Conservation (phyloP, 2,888 invertebrate species). For the Machimus atricapillus region DNA sequence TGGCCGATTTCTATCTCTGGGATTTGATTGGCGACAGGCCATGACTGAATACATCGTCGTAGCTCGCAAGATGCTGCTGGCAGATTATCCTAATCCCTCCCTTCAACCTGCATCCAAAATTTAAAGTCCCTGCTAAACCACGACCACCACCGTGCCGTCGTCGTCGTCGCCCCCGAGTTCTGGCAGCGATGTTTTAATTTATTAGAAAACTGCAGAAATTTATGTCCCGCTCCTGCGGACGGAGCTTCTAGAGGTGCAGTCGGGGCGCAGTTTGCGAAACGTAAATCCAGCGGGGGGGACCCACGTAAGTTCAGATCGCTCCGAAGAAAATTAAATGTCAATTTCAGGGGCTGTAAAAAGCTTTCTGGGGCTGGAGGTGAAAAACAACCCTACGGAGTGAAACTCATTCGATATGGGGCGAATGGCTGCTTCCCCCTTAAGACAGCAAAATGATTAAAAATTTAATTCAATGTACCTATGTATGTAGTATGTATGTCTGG, state of each 20-base stretch:
- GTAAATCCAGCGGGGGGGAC: neutral
- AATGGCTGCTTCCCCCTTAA: neutral
- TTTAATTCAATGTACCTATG: conserved; percentile 10
- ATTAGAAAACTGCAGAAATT: neutral
- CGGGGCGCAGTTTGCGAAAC: neutral
- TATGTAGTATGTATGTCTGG: too few species aligned
- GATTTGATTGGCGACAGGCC: neutral
- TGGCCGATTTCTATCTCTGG: neutral
- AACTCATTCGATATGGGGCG: neutral
- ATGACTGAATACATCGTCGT: neutral
- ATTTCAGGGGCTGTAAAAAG: neutral
- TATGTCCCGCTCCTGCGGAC: neutral
- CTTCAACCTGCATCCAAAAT: neutral
- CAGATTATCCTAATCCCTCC: neutral
- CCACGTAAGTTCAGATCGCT: neutral
- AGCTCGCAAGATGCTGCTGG: neutral
- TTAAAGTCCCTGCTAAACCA: neutral
- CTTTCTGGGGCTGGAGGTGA: neutral
- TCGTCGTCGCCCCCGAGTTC: neutral
- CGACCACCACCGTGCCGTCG: neutral
- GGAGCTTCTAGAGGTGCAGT: neutral
- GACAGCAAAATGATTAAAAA: conserved; percentile 20
- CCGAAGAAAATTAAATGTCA: conserved; percentile 19
- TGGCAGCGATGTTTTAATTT: neutral
- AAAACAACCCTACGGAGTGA: neutral